Percentiles rank a stretch among this genome's conserved stretches.
Evolutionary conservation across 2,797 vertebrate genomes (phyloP).

Genomic region (Enoplosus armatus): DNA sequence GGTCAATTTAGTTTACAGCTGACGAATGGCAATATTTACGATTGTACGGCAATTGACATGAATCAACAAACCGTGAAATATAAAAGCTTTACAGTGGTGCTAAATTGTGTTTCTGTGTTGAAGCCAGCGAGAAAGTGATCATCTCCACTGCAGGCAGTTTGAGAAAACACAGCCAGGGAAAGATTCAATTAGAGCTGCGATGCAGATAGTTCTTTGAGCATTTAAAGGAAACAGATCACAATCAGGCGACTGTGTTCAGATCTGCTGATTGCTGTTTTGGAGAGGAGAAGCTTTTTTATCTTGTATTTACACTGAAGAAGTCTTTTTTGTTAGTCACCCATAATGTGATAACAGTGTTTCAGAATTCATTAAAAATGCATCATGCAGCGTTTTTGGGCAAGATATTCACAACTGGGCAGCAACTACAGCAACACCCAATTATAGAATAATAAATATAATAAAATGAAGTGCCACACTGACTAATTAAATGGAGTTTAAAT

Average conservation of each 20-base stretch:
- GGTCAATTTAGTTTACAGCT: slow-evolving; percentile 69
- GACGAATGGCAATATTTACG: slow-evolving; percentile 73
- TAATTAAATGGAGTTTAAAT: slow-evolving; percentile 40
- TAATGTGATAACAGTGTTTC: slow-evolving; percentile 60
- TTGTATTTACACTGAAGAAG: slow-evolving; percentile 55
- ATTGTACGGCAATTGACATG: slow-evolving; percentile 67
- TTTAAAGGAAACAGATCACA: slow-evolving; percentile 81
- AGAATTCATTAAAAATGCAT: slow-evolving; percentile 40
- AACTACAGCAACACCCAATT: slow-evolving; percentile 34
- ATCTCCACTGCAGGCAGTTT: slow-evolving; percentile 74
- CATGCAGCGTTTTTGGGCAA: slow-evolving; percentile 16
- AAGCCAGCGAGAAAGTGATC: slow-evolving; percentile 75
- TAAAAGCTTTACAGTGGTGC: slow-evolving; percentile 73
- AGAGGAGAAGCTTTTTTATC: slow-evolving; percentile 61
- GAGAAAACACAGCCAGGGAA: slow-evolving; percentile 72
- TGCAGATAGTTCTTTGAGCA: slow-evolving; percentile 77
- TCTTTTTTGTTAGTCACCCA: slow-evolving; percentile 54
- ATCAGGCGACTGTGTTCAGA: slow-evolving; percentile 72
- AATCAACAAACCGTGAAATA: slow-evolving; percentile 79
- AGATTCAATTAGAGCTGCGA: slow-evolving; percentile 81
- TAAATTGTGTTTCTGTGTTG: slow-evolving; percentile 73
- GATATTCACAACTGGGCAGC: slow-evolving; percentile 16
- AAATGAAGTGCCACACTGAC: slow-evolving; percentile 4
- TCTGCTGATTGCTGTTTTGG: slow-evolving; percentile 73
- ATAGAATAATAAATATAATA: too few relatives aligned